A percentile compares a stretch with the other conserved stretches of the same genome.
Conservation (phyloP, 2,113 vertebrate genomes). For the Gavialis gangeticus region DNA sequence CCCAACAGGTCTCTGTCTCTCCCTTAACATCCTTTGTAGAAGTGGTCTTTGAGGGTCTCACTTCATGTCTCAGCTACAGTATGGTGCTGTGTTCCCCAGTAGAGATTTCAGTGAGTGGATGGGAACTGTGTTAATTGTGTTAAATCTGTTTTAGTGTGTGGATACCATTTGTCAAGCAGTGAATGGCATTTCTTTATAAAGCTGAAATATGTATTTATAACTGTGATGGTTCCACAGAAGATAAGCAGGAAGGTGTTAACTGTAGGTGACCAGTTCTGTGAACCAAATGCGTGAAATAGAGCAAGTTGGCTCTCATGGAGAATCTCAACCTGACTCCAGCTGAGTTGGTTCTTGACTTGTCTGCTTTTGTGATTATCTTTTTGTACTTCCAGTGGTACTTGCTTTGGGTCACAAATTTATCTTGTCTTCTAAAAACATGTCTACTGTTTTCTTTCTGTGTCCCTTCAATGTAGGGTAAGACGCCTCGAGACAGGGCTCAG, state of each 20-base stretch:
- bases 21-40: neutral
- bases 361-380: neutral
- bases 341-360: neutral
- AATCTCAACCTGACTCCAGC: neutral
- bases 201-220: neutral
- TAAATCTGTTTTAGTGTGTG: neutral
- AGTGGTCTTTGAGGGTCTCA: neutral
- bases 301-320: neutral
- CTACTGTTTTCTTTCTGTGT: neutral
- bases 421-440: neutral
- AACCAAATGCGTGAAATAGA: neutral
- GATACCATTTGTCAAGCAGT: neutral
- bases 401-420: neutral
- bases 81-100: neutral
- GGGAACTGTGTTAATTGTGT: neutral
- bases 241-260: neutral
- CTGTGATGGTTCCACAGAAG: neutral
- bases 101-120: neutral
- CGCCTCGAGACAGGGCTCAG: conserved; percentile 89
- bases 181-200: neutral
- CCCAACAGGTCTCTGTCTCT: neutral
- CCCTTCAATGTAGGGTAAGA: conserved; percentile 86
- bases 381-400: neutral
- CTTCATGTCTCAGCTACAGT: neutral
- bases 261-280: neutral